Base-by-base conservation (phyloP, 1,140 invertebrate genomes). In the Steinernema khuongi region DNA sequence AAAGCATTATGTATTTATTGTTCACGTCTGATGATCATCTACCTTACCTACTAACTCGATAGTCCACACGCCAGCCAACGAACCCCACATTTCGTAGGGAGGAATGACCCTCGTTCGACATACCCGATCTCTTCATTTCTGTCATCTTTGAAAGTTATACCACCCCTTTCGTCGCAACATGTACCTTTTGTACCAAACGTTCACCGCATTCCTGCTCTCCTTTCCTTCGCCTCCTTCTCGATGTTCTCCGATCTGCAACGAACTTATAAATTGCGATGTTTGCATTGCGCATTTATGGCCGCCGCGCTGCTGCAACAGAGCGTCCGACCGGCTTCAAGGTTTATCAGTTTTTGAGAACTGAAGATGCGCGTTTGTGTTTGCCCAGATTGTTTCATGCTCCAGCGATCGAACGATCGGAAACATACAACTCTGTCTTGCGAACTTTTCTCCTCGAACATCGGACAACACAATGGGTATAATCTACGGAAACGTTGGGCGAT, bases 251-350 rank as follows among this genome's bases (percentile, higher is more conserved):
- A 7, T 41, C 36, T 41, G 7, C n/a, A 11, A 7, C 36, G n/a
- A 41, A 41, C 36, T 41, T 41, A 41, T 41, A 41, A 41, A 7
- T 41, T 41, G 36, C 36, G 36, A 41, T 60, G 50, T 60, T 60
- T 60, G 19, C 50, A 60, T 60, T 60, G 50, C 50, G 11, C 50
- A 60, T 60, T 60, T 60, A 60, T 60, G 50, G 50, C 19, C 19
- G 50, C 19, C 50, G 4, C 7, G 4, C 4, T 14, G 22, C 50
- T 7, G 14, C 26, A 22, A 4, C 50, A 22, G 14, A 7, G n/a
- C 7, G 36, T 41, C n/a, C 36, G 7, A 11, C 36, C 36, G 36
- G n/a, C n/a, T 41, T 26, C 50, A 60, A 60, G 50, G 50, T 60
- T 26, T 60, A 11, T 60, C 50, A 60, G 50, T 60, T 60, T 60